Percentiles rank a stretch among this genome's conserved stretches.
Evolutionary conservation across 23 tunicate species (phyloP).

Genomic region (Oikopleura dioica): DNA sequence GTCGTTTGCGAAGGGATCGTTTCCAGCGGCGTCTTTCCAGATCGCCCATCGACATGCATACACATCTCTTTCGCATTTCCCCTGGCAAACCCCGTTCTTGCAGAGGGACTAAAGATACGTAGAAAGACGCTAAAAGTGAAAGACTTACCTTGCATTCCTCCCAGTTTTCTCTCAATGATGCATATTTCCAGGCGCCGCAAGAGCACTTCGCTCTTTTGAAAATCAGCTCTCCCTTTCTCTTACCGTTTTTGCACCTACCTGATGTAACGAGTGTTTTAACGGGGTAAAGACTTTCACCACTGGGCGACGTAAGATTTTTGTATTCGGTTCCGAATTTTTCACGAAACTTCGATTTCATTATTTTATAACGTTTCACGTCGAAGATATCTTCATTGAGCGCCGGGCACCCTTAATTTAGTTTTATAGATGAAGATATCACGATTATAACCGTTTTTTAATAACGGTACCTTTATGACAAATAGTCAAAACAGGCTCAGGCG

Average conservation of each 20-base stretch:
- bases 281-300: no score
- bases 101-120: no score
- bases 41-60: constrained; percentile 12
- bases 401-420: not conserved
- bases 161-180: not conserved
- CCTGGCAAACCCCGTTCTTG: not conserved
- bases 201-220: not conserved
- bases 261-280: not conserved
- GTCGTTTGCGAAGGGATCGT: not conserved
- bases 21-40: not conserved
- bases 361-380: not conserved
- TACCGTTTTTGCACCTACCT: not conserved
- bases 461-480: not conserved
- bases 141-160: not conserved
- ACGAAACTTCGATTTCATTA: no score
- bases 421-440: no score
- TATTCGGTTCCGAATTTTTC: no score
- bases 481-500: not conserved
- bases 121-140: no score
- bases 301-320: no score
- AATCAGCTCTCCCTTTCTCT: not conserved
- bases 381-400: not conserved
- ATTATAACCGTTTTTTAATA: no score
- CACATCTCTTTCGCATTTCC: constrained; percentile 1
- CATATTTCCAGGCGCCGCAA: constrained; percentile 7